Conservation (phyloP, 2,888 invertebrate species). For the Apocheima hispidaria region DNA sequence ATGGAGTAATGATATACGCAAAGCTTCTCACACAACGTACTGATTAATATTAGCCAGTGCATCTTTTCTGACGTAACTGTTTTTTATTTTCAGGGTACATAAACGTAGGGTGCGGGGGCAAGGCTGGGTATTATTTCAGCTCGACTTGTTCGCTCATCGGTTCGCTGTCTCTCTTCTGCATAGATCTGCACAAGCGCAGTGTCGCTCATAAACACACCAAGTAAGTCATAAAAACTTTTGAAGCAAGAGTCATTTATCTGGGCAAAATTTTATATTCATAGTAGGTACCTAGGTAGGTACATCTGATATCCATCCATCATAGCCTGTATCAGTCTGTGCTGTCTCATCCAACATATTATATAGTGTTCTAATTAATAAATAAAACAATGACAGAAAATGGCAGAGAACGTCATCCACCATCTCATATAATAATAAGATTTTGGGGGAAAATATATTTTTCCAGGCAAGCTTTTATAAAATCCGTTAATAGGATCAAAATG, state of each 20-base stretch:
- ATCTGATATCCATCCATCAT: too few species aligned
- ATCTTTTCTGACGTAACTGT: neutral
- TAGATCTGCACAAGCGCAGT: constrained; percentile 91
- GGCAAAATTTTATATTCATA: too few species aligned
- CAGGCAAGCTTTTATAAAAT: too few species aligned
- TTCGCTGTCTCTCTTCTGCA: constrained; percentile 91
- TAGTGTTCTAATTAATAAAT: too few species aligned
- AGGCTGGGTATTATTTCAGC: constrained; percentile 94
- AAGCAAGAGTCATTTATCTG: neutral
- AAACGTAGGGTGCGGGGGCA: constrained; percentile 91
- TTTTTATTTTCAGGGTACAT: constrained; percentile 88
- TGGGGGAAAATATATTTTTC: too few species aligned
- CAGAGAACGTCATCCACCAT: too few species aligned
- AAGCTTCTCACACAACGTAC: neutral
- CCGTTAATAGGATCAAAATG: too few species aligned
- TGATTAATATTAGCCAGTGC: neutral
- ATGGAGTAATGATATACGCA: neutral
- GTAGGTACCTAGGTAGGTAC: too few species aligned
- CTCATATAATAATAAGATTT: too few species aligned
- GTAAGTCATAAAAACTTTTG: constrained; percentile 48
- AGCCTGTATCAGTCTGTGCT: too few species aligned
- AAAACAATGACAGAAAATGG: too few species aligned
- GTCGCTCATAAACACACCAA: constrained; percentile 90
- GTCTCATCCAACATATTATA: too few species aligned
- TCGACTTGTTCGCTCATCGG: constrained; percentile 92